phyloP scores from a whole-genome alignment of 2,797 vertebrate species.

The Hoplostethus atlanticus region DNA sequence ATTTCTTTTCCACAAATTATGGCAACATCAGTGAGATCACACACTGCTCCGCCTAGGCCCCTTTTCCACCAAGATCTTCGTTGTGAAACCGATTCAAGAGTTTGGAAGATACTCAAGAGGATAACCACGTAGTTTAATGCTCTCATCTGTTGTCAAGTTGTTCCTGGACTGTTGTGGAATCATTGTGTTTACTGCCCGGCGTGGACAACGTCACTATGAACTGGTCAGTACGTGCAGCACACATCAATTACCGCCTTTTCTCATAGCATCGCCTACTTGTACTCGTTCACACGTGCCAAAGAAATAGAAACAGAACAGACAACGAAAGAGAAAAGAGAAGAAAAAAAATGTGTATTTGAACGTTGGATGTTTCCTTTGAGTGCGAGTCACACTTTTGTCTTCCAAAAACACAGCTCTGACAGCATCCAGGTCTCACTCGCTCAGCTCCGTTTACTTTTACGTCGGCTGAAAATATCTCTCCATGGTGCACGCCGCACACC shows the following conservation, averaged over 20 bases:
- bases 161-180: not conserved
- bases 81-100: not conserved
- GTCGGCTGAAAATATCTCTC: conserved; percentile 57
- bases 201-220: conserved; percentile 21
- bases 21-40: not conserved
- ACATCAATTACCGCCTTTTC: conserved; percentile 13
- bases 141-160: too few species aligned
- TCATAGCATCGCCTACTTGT: conserved; percentile 45
- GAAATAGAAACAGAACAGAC: conserved; percentile 44
- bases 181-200: conserved; percentile 5
- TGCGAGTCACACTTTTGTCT: conserved; percentile 51
- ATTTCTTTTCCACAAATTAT: conserved; percentile 4
- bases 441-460: conserved; percentile 57
- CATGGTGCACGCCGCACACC: conserved; percentile 49
- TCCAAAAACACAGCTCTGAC: conserved; percentile 61
- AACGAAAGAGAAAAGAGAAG: conserved; percentile 40
- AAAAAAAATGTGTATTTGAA: conserved; percentile 33
- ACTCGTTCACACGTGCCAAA: conserved; percentile 49
- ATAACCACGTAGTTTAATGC: too few species aligned
- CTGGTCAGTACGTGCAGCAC: conserved; percentile 2
- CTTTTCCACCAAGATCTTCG: not conserved
- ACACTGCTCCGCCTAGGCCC: not conserved
- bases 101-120: not conserved
- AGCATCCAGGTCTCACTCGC: conserved; percentile 64
- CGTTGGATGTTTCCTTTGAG: conserved; percentile 43